Evolutionary conservation across 2,888 invertebrate genomes (phyloP), one percentile per base, ranked within the genome.

Genomic region (Eupeodes latifasciatus): DNA sequence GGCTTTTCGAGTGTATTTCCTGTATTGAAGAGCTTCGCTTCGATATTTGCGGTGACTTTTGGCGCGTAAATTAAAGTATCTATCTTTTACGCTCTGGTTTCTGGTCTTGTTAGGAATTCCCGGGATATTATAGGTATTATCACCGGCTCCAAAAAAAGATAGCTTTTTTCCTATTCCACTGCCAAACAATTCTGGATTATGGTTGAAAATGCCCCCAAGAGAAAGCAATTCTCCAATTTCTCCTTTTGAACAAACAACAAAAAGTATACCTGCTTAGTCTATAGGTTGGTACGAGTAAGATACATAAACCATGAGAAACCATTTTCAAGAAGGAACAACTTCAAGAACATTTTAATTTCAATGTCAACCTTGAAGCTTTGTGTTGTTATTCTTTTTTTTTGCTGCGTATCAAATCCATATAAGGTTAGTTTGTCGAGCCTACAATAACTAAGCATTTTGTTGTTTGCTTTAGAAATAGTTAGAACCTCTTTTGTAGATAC

Each of bases 31-130:
- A 74, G 75, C 75, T 76, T 36, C 10, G 19, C 14, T 40, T 27
- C 27, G 27, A 47, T 44, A 61, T 51, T 53, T 44, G 5, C 49
- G 64, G 16, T 44, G 40, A 57, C 55, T 59, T 88, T 88, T 88
- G 88, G 88, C 88, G 88, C 88, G 88, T 53, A 88, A 88, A 84
- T 74, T 55, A 72, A 83, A 80, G 49, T 77, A 40, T 74, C 53
- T 53, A 36, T 44, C 47, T 40, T 64, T 40, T 40, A 62, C 14
- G 47, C 59, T 78, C 40, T 57, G 12, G 40, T 40, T 40, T 40
- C 5, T 69, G 72, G 67, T 27, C 67, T 66, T 59, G 72, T 81
- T 77, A 67, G 85, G 81, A 69, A 74, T 74, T 55, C 59, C 59
- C 59, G 34, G 59, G 59, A 7, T 57, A 64, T 81, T 78, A 44